Evolutionary conservation across 92 coral and sea anemone species (phyloP), one percentile per base, ranked within the genome.

Genomic region (Epizoanthus stellaris): DNA sequence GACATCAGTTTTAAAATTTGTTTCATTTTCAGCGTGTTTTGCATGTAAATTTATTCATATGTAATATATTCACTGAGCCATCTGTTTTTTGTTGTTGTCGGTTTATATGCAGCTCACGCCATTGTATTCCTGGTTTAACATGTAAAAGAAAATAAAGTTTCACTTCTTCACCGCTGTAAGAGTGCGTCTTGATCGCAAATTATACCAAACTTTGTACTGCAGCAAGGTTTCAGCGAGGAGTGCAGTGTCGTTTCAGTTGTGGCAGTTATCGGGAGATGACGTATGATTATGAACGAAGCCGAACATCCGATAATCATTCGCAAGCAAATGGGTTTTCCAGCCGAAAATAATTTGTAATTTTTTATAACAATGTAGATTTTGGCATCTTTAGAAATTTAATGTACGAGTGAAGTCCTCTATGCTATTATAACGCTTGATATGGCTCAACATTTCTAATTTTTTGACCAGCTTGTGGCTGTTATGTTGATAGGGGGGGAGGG

Each of bases 11-110:
- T 54, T 23, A 23, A 52, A 23, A 54, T 66, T 56, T n/a, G 39
- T 79, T 62, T 42, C 23, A 19, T 79, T 30, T 79, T 63, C 72
- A 23, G 10, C 13, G 45, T 79, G 47, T 63, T 63, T 63, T 61
- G 67, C 72, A 79, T 79, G 83, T 14, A 40, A 79, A 79, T 79
- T 63, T 79, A 79, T 79, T 63, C 70, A 79, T 21, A 49, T 52
- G 56, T 52, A 45, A 62, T 61, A 17, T 58, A 40, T 39, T 20
- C 65, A 42, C 17, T 23, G 8, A 63, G 59, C 59, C 72, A 77
- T 77, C 82, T 79, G 83, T 11, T 59, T 77, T 62, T 70, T 45
- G 47, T 79, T 79, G 83, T 79, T 63, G 70, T 79, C 17, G 23
- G 52, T 43, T 40, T 62, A 79, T 79, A 6, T 20, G 40, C 20